phyloP scores from a whole-genome alignment of 1,140 invertebrate genomes.

The Ylistrum balloti region DNA sequence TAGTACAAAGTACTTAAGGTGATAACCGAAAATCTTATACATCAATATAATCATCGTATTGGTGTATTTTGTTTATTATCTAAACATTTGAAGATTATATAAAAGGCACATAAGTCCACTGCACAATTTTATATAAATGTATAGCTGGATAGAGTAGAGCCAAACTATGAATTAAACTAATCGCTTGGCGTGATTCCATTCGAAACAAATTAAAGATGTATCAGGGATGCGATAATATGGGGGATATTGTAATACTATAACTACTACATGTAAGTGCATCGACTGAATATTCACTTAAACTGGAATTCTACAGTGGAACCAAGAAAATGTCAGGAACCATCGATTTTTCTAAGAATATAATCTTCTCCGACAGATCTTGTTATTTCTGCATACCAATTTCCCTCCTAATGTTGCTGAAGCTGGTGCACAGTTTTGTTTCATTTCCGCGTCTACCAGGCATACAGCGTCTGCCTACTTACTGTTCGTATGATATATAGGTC shows the following conservation, averaged over 20 bases:
- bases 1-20: too few relatives aligned
- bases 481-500: neutral
- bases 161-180: too few relatives aligned
- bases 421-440: conserved; percentile 25
- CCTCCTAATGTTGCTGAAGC: neutral
- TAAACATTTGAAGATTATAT: too few relatives aligned
- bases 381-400: conserved; percentile 26
- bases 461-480: neutral
- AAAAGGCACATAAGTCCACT: too few relatives aligned
- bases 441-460: neutral
- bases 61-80: neutral
- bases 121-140: too few relatives aligned
- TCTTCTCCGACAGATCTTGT: conserved; percentile 29
- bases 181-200: neutral
- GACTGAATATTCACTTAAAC: neutral
- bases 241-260: neutral
- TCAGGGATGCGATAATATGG: neutral
- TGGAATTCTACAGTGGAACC: neutral
- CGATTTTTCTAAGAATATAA: conserved; percentile 36
- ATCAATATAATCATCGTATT: neutral
- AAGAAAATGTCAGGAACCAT: conserved; percentile 28
- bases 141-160: too few relatives aligned
- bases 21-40: neutral
- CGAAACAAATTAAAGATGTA: neutral
- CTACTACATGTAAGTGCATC: neutral